A percentile compares a stretch with the other conserved stretches of the same genome.
Conservation (phyloP, 2,888 invertebrate genomes). For the Drosophila emarginata region DNA sequence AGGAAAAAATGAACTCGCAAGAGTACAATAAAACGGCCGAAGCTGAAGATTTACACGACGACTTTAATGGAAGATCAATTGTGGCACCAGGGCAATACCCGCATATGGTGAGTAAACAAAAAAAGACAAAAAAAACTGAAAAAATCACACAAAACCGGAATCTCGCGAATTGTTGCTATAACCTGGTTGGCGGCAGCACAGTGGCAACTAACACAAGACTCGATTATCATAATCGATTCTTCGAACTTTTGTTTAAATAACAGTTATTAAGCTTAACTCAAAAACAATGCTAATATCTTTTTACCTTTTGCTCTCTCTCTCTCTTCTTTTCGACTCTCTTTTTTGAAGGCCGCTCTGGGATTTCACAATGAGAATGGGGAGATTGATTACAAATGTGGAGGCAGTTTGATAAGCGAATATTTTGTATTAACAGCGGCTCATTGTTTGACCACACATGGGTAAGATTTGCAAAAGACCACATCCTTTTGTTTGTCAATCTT, state of each 20-base stretch:
- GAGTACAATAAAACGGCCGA: conserved; percentile 46
- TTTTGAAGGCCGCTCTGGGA: conserved; percentile 59
- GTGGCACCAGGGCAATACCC: conserved; percentile 78
- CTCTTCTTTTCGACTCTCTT: background rate
- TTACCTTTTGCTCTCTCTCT: background rate
- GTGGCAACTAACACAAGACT: conserved; percentile 13
- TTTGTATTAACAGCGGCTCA: conserved; percentile 79
- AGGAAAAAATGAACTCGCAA: conserved; percentile 33
- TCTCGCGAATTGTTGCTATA: conserved; percentile 26
- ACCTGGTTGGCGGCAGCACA: conserved; percentile 14
- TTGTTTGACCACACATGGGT: conserved; percentile 70
- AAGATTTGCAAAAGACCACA: background rate
- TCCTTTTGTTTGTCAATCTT: background rate
- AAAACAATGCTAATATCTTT: too few species aligned
- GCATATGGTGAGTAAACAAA: conserved; percentile 69
- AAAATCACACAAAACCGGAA: conserved; percentile 45
- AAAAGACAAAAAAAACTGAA: background rate
- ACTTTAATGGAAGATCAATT: conserved; percentile 74
- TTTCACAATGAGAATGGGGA: conserved; percentile 32
- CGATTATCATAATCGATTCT: conserved; percentile 16
- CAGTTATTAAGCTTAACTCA: conserved; percentile 17
- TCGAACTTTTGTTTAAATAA: conserved; percentile 18
- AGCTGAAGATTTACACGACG: conserved; percentile 55
- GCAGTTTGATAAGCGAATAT: conserved; percentile 49
- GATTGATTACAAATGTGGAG: conserved; percentile 76